Percentiles rank a stretch among this genome's conserved stretches.
Conservation (phyloP, 2,113 vertebrate species). For the Dicerorhinus sumatrensis region DNA sequence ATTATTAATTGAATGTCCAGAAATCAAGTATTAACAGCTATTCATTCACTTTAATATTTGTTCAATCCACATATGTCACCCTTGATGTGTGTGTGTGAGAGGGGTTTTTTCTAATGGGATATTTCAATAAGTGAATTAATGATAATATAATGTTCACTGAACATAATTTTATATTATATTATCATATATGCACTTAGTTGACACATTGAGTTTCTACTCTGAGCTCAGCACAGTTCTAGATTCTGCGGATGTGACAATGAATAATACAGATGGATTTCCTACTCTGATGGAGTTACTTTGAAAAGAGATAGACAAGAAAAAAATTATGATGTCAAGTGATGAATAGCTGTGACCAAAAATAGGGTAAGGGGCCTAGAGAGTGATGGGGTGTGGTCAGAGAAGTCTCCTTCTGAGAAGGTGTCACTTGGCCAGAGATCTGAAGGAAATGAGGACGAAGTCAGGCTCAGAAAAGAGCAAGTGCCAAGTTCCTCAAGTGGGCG, state of each 20-base stretch:
- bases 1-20: not conserved
- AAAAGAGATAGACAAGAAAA: not conserved
- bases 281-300: not conserved
- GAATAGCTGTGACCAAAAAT: not conserved
- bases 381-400: not conserved
- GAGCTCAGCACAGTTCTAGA: not conserved
- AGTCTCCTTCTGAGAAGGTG: not conserved
- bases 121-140: not conserved
- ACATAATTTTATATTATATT: not conserved
- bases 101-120: not conserved
- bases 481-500: not conserved
- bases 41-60: slow-evolving; percentile 13
- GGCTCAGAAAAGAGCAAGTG: not conserved
- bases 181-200: not conserved
- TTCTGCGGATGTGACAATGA: not conserved
- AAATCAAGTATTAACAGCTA: not conserved
- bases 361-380: not conserved
- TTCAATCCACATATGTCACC: not conserved
- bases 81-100: not conserved
- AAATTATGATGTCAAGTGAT: not conserved
- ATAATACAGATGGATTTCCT: not conserved
- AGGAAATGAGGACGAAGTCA: not conserved
- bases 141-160: not conserved
- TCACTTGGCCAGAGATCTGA: not conserved
- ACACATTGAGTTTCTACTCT: not conserved